A percentile compares a stretch with the other conserved stretches of the same genome.
phyloP scores from a whole-genome alignment of 2,888 invertebrate genomes.

The Proisotoma minuta region DNA sequence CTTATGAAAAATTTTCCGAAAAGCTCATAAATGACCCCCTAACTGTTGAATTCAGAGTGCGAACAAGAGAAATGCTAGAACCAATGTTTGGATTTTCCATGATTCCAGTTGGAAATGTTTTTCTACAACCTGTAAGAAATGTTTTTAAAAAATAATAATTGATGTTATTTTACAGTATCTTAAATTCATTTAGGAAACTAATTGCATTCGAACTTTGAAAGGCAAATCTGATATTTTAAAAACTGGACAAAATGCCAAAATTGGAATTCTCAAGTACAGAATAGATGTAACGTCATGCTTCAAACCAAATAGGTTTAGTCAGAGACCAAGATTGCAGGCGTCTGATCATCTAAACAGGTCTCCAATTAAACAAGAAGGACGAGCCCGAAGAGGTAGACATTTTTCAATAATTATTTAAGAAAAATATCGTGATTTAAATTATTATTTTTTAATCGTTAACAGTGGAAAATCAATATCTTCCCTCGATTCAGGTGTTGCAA shows the following conservation, averaged over 20 bases:
- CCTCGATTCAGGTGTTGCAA: constrained; percentile 1
- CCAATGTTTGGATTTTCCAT: constrained; percentile 16
- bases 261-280: constrained; percentile 11
- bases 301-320: background rate
- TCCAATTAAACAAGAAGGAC: too few species aligned
- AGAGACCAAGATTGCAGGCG: background rate
- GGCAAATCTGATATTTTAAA: constrained; percentile 21
- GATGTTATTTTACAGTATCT: background rate
- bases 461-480: background rate
- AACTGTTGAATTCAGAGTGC: constrained; percentile 18
- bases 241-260: constrained; percentile 12
- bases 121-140: constrained; percentile 20
- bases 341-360: background rate
- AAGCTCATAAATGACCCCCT: constrained; percentile 23
- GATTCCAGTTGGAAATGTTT: constrained; percentile 31
- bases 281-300: background rate
- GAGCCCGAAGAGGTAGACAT: too few species aligned
- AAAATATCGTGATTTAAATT: too few species aligned
- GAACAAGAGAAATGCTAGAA: background rate
- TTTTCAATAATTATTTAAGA: too few species aligned
- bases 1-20: constrained; percentile 20
- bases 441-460: too few species aligned
- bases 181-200: constrained; percentile 4
- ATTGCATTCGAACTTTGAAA: constrained; percentile 14
- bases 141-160: background rate